Evolutionary conservation across 2,888 invertebrate species (phyloP).

Genomic region (Schizaphis graminum): DNA sequence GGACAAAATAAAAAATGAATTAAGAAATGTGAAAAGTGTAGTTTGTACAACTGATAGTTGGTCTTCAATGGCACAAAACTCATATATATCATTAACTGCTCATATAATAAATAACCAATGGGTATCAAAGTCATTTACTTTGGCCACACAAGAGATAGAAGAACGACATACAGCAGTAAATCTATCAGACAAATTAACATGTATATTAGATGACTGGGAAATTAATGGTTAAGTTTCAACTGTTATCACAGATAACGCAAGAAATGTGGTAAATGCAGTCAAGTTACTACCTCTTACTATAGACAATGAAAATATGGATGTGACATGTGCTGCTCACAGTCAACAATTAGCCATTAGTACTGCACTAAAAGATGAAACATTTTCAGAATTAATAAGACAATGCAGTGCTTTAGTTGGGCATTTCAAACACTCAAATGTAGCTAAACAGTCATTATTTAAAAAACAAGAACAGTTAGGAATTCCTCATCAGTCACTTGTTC

Average conservation of each 20-base stretch:
- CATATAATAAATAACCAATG: no score
- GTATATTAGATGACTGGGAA: background rate
- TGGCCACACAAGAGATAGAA: no score
- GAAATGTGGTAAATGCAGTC: conserved; percentile 3
- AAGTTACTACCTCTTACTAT: background rate
- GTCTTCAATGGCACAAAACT: no score
- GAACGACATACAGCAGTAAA: no score
- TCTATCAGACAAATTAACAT: background rate
- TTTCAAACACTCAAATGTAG: conserved; percentile 17
- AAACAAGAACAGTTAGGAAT: background rate
- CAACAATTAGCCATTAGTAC: background rate
- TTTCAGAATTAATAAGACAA: background rate
- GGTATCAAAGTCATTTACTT: no score
- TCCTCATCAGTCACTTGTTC: background rate
- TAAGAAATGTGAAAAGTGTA: no score
- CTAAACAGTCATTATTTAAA: background rate
- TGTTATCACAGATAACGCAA: background rate
- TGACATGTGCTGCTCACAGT: conserved; percentile 19
- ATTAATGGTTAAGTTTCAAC: background rate
- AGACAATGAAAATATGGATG: background rate
- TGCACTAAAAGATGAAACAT: background rate
- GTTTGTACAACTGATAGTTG: no score
- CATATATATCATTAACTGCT: no score
- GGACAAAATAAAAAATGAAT: no score
- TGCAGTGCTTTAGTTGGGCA: background rate